Evolutionary conservation across 2,888 invertebrate species (phyloP).

Genomic region (Pomacea canaliculata): DNA sequence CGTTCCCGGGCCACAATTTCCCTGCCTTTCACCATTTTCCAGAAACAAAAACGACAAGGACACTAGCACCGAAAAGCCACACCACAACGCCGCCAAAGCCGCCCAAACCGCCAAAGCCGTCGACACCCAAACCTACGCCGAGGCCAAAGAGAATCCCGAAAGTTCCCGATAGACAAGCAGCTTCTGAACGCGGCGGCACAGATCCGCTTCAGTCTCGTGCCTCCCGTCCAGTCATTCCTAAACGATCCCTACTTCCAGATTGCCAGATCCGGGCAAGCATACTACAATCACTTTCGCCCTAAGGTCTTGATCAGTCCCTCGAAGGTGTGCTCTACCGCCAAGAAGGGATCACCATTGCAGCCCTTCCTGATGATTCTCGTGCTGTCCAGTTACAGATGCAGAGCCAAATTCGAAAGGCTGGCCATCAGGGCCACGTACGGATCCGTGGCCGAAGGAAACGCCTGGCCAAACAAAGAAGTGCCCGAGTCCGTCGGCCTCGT

Average conservation of each 20-base stretch:
- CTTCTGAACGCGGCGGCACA: background rate
- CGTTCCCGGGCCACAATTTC: too few relatives aligned
- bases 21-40: too few relatives aligned
- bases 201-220: background rate
- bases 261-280: background rate
- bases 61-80: too few relatives aligned
- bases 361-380: slow-evolving; percentile 18
- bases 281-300: background rate
- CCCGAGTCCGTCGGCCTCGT: slow-evolving; percentile 7
- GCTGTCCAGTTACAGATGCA: slow-evolving; percentile 8
- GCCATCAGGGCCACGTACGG: slow-evolving; percentile 20
- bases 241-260: background rate
- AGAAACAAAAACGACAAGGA: too few relatives aligned
- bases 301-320: background rate
- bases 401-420: background rate
- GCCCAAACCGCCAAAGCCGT: too few relatives aligned
- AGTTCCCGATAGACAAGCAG: background rate
- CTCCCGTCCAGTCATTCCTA: background rate
- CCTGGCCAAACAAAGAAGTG: slow-evolving; percentile 11
- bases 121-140: too few relatives aligned
- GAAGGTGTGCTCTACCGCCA: background rate
- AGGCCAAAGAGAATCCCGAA: too few relatives aligned
- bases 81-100: too few relatives aligned
- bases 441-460: slow-evolving; percentile 5
- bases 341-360: background rate